A percentile compares a stretch with the other conserved stretches of the same genome.
Conservation (phyloP, 2,797 vertebrate species). For the Florisuga fusca region DNA sequence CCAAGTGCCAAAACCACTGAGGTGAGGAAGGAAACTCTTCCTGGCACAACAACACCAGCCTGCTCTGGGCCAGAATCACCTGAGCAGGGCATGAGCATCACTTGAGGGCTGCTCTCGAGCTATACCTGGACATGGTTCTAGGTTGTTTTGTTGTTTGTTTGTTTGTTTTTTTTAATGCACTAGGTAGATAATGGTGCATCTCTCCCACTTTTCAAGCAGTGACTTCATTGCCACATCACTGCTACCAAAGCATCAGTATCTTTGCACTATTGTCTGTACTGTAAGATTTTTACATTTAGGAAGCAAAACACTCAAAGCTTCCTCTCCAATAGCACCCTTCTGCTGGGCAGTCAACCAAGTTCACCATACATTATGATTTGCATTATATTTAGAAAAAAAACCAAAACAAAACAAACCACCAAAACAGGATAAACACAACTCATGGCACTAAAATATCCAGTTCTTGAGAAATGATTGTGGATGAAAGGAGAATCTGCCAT, state of each 20-base stretch:
- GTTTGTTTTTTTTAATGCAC: rapidly evolving
- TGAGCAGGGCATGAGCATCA: not conserved
- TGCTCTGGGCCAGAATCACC: not conserved
- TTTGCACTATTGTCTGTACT: not conserved
- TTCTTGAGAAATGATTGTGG: not conserved
- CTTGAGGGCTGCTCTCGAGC: not conserved
- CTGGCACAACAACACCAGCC: not conserved
- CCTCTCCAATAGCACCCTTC: conserved; percentile 21
- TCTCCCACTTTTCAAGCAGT: not conserved
- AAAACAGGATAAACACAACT: not conserved
- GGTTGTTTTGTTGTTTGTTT: too few species aligned
- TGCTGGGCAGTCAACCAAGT: not conserved
- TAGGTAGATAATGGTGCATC: not conserved
- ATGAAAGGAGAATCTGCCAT: not conserved
- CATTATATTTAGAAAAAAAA: not conserved
- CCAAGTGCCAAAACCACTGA: not conserved
- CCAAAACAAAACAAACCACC: too few species aligned
- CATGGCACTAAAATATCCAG: not conserved
- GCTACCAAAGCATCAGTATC: not conserved
- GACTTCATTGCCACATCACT: not conserved
- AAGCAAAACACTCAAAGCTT: conserved; percentile 46
- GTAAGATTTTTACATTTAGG: not conserved
- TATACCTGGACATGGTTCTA: not conserved
- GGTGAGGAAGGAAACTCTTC: not conserved
- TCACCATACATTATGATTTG: not conserved